Percentiles rank a stretch among this genome's conserved stretches.
Evolutionary conservation across 2,797 vertebrate genomes (phyloP).

Genomic region (Pantherophis alleghaniensis): DNA sequence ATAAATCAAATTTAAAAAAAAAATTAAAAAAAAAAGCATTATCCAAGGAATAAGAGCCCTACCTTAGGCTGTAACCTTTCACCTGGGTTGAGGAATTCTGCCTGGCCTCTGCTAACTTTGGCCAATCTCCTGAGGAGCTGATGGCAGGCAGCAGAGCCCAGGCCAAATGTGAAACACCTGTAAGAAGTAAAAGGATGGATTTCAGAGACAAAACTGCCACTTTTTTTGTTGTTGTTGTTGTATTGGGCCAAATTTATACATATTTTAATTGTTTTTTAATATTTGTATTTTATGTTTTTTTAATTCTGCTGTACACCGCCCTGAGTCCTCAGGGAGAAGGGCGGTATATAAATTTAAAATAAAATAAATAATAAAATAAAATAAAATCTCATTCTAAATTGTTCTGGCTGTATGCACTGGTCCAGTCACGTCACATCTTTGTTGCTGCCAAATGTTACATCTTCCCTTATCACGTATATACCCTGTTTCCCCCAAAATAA

Average conservation of each 20-base stretch:
- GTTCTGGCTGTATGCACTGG: no score
- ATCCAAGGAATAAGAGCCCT: not conserved
- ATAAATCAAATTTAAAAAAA: no score
- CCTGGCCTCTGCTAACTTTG: slow-evolving; percentile 83
- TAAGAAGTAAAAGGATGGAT: not conserved
- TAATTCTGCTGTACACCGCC: no score
- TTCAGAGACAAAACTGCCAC: not conserved
- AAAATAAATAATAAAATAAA: no score
- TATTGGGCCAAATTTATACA: no score
- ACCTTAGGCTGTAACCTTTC: slow-evolving; percentile 96
- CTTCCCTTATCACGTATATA: not conserved
- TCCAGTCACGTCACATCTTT: not conserved
- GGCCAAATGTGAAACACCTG: slow-evolving; percentile 91
- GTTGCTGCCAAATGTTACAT: no score
- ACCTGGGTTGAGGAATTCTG: slow-evolving; percentile 81
- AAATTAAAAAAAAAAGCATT: not conserved
- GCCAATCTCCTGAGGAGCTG: slow-evolving; percentile 84
- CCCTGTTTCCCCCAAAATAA: no score
- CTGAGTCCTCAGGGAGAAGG: no score
- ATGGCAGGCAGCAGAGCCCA: slow-evolving; percentile 78
- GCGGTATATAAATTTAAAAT: no score
- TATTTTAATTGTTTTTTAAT: no score
- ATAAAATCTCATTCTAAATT: not conserved
- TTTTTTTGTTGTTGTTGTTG: no score
- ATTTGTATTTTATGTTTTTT: no score